Base-by-base conservation (phyloP, 2,888 invertebrate species). In the Mythimna lalbum region DNA sequence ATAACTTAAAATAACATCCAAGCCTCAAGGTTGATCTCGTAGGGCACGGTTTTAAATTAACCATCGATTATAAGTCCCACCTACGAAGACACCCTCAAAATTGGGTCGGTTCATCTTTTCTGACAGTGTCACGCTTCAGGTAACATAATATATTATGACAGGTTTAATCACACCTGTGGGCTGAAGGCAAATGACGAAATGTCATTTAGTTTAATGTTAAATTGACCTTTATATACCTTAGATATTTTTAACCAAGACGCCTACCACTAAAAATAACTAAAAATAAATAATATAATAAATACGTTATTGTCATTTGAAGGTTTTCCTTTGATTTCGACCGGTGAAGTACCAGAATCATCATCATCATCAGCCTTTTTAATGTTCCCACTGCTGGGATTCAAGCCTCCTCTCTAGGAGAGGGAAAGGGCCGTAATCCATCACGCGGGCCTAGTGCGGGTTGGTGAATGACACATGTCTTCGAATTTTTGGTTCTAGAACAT, bases 51-150 rank as follows among this genome's bases (percentile, higher is more conserved):
- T 23, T 43, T 66, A 71, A 75, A 71, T 55, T 55, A 31, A 76
- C 17, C 76, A 12, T 31, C 6, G 31, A 23, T n/a, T 39, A 19
- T 43, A 55, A 49, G 9, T 27, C 39, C n/a, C 39, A 43, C 76
- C 69, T 33, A 43, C 43, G 19, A 52, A 77, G 21, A 76, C 33
- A 43, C 1, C 50, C 69, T 21, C 21, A 17, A 66, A 66, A 67
- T 47, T 47, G 12, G 7, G 5, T 57, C 27, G 21, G 43, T 77
- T 77, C 47, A 53, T 47, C n/a, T 57, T 69, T 76, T 57, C 12
- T 57, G 57, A 53, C 27, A 69, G 36, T 69, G 27, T 69, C 47
- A 57, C 52, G 50, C 27, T 6, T 17, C 21, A 27, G 33, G 50
- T 23, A 49, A 55, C 49, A 36, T 27, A 33, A 62, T 75, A 33